These are phyloP conservation scores for Pseudobourletiella spinata DNA, from an alignment of 1,140 invertebrate genomes.

Conservation along the genomic window DNA sequence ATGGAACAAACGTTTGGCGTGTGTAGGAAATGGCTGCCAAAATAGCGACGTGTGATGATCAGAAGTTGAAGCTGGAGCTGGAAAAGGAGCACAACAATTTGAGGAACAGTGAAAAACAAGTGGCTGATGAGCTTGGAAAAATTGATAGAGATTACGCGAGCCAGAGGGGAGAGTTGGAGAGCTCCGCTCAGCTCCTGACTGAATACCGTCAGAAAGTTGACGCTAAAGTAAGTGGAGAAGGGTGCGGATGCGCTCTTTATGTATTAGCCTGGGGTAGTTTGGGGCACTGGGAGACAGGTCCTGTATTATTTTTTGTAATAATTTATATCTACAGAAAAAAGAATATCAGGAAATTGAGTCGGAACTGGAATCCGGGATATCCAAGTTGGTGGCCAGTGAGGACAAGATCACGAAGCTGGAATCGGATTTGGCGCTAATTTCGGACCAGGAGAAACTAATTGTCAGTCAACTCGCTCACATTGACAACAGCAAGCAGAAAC, in stretches of 20 bases:
- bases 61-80: constrained; percentile 1
- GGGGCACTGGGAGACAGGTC: too few species aligned
- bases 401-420: constrained; percentile 28
- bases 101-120: constrained; percentile 4
- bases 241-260: neutral
- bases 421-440: constrained; percentile 28
- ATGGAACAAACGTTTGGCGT: too few species aligned
- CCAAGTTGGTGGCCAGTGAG: constrained; percentile 22
- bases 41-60: constrained; percentile 16
- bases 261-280: too few species aligned
- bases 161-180: neutral
- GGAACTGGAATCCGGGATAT: constrained; percentile 21
- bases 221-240: constrained; percentile 6
- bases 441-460: constrained; percentile 32
- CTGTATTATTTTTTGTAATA: neutral
- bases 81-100: constrained; percentile 15
- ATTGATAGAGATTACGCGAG: constrained; percentile 6
- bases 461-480: constrained; percentile 33
- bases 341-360: constrained; percentile 19
- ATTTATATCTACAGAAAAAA: constrained; percentile 3
- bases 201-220: constrained; percentile 4
- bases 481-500: constrained; percentile 34
- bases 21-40: constrained; percentile 20
- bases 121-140: constrained; percentile 4
- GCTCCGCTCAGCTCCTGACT: neutral